Base-by-base conservation (phyloP, 2,888 invertebrate genomes). In the Pegoplata infirma region DNA sequence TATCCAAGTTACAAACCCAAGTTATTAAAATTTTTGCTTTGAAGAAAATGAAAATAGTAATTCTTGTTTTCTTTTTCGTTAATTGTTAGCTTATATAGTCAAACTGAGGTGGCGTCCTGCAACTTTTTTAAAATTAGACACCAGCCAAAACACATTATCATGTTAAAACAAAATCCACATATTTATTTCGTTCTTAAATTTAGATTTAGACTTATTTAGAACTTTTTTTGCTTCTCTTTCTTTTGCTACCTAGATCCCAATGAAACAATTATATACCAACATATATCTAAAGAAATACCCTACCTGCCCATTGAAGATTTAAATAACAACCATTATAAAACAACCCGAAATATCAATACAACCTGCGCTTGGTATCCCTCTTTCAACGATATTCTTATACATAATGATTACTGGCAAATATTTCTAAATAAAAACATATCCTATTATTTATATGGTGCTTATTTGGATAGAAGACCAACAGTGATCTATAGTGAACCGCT, bases 321-420 rank as follows among this genome's bases (percentile, higher is more conserved):
- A 95, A 93, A 93, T 86, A 92, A 92, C 81, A 93, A 94, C 87
- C 94, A 93, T 86, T 93, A 94, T 86, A 81, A 84, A 25, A 66
- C n/a, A n/a, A n/a, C 82, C 6, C 82, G 83, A 12, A 83, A 84
- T 40, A 93, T 93, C 88, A 90, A 91, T 85, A 90, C 89, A 0
- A 91, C 91, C 74, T 96, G 96, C 89, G 94, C 95, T 25, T 92
- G 92, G 81, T 96, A 95, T 88, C 97, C 97, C 0, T 94, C 93
- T 72, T 92, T 96, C 81, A 95, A 94, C 89, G 96, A 96, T 84
- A 91, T 97, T 71, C 95, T 96, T 87, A 97, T 96, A 90, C 96
- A 96, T 90, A 97, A 97, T 88, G 92, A 96, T 64, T 97, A 97
- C 89, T 97, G 97, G 97, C 97, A 97, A 90, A 94, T 94, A 55